These are phyloP conservation scores for Orius insidiosus DNA, from an alignment of 1,140 invertebrate species.

Conservation along the genomic window DNA sequence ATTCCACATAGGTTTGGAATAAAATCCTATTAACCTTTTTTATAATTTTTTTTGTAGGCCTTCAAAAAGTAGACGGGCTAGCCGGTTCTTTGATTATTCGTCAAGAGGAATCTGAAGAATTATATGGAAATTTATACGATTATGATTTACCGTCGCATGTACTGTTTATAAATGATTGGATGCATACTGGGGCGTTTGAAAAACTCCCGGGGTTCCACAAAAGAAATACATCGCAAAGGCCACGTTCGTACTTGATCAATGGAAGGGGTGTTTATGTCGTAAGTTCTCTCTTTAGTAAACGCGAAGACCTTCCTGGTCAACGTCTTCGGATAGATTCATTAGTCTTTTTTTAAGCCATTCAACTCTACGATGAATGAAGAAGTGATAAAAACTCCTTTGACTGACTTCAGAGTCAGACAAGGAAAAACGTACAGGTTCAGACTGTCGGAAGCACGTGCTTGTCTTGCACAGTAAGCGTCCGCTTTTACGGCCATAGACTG, in stretches of 20 bases:
- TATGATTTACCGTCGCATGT: constrained; percentile 20
- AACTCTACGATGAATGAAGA: neutral
- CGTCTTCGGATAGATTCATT: no score
- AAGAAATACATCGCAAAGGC: constrained; percentile 24
- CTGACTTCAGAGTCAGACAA: constrained; percentile 20
- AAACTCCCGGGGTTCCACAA: constrained; percentile 16
- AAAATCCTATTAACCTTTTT: neutral
- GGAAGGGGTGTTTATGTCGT: constrained; percentile 24
- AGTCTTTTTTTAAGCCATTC: neutral
- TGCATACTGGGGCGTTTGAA: constrained; percentile 20
- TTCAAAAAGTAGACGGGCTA: constrained; percentile 23
- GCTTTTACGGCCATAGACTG: constrained; percentile 32
- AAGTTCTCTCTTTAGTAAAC: no score
- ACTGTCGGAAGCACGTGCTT: constrained; percentile 29
- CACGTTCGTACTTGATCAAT: constrained; percentile 30
- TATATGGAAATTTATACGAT: constrained; percentile 24
- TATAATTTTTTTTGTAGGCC: constrained; percentile 11
- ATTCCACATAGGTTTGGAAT: constrained; percentile 29
- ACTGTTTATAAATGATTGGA: constrained; percentile 13
- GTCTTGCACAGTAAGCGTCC: constrained; percentile 34
- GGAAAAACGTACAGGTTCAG: constrained; percentile 31
- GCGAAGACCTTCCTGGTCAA: no score
- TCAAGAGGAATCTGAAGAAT: constrained; percentile 23
- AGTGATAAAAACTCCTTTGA: constrained; percentile 11
- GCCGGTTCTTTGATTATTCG: constrained; percentile 27